phyloP scores from a whole-genome alignment of 2,113 vertebrate species.

The Charina bottae region DNA sequence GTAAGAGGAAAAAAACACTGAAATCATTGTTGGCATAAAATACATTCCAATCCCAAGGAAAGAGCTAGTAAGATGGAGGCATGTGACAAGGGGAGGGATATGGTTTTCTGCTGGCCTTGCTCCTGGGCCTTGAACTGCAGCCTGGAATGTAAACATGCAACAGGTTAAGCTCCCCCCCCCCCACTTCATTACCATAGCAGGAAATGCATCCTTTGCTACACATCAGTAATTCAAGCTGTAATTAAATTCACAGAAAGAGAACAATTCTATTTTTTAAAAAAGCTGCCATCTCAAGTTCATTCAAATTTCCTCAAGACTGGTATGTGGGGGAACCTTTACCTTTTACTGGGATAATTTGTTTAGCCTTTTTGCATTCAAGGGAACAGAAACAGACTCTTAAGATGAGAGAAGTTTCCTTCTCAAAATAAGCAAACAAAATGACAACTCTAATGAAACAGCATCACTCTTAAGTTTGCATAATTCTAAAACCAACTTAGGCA shows the following conservation, averaged over 20 bases:
- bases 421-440: not conserved
- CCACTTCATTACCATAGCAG: not conserved
- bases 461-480: not conserved
- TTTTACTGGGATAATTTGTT: not conserved
- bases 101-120: not conserved
- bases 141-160: not conserved
- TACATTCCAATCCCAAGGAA: not conserved
- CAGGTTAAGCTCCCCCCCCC: not conserved
- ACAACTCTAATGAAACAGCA: not conserved
- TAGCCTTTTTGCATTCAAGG: not conserved
- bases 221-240: not conserved
- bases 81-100: not conserved
- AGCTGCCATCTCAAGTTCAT: not conserved
- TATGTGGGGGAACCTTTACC: too few relatives aligned
- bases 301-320: not conserved
- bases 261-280: not conserved
- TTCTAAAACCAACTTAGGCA: not conserved
- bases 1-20: constrained; percentile 38
- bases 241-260: not conserved
- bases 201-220: not conserved
- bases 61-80: not conserved
- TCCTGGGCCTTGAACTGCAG: not conserved
- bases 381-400: not conserved
- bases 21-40: not conserved
- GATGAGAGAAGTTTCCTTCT: not conserved